These are phyloP conservation scores for Caenorhabditis sulstoni DNA, from an alignment of 2,888 invertebrate species.

Conservation along the genomic window DNA sequence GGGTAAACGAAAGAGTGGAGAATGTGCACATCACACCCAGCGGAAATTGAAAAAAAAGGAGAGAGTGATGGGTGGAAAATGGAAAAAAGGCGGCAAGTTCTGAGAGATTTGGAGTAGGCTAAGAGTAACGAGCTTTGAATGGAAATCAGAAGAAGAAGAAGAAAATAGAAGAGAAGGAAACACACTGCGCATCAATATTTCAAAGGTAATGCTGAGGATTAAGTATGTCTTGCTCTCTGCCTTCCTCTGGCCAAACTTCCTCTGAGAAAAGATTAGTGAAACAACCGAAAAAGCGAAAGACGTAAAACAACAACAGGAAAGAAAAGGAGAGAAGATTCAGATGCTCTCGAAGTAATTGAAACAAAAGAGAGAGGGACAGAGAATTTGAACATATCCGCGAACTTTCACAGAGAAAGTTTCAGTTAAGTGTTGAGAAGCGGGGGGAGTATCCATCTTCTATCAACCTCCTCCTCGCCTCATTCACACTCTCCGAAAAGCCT, in stretches of 20 bases:
- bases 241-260: slow-evolving; percentile 25
- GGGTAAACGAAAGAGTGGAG: background rate
- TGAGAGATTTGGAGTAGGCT: background rate
- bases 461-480: background rate
- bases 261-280: slow-evolving; percentile 34
- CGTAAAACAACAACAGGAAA: background rate
- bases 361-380: slow-evolving; percentile 4
- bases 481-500: slow-evolving; percentile 12
- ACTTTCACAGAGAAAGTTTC: no score
- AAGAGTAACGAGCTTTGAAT: background rate
- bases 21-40: background rate
- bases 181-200: slow-evolving; percentile 53
- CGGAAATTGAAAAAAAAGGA: background rate
- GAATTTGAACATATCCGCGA: slow-evolving; percentile 13
- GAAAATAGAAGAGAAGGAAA: slow-evolving; percentile 24
- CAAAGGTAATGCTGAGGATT: slow-evolving; percentile 59
- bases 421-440: no score
- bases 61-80: background rate
- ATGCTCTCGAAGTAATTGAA: slow-evolving; percentile 10
- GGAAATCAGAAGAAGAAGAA: slow-evolving; percentile 16
- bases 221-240: slow-evolving; percentile 29
- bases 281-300: slow-evolving; percentile 10
- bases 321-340: slow-evolving; percentile 21
- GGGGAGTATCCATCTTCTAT: background rate
- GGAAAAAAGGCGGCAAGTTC: background rate